Conservation (phyloP, 2,113 vertebrate species). For the Montifringilla adamsi region DNA sequence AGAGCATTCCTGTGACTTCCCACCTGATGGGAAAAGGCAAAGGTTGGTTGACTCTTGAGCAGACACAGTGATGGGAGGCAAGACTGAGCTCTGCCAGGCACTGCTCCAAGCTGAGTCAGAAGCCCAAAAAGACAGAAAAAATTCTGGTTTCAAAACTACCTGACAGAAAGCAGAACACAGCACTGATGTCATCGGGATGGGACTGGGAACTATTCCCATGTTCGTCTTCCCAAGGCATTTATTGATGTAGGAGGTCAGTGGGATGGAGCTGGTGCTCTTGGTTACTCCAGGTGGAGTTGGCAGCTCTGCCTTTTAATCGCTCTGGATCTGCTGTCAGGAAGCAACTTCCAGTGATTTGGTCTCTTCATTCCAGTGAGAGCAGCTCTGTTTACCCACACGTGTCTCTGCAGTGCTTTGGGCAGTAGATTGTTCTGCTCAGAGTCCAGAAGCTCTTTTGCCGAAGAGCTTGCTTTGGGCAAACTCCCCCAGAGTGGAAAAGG, state of each 20-base stretch:
- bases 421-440: not conserved
- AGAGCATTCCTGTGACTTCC: not conserved
- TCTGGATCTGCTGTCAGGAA: not conserved
- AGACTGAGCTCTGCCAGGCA: not conserved
- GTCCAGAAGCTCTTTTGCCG: not conserved
- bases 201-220: not conserved
- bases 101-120: not conserved
- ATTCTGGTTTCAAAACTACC: not conserved
- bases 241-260: not conserved
- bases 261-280: not conserved
- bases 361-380: not conserved
- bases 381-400: accelerated
- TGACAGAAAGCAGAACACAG: not conserved
- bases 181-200: not conserved
- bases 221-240: not conserved
- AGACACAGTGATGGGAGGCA: not conserved
- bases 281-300: not conserved
- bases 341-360: not conserved
- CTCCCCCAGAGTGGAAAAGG: not conserved
- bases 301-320: not conserved
- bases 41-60: not conserved
- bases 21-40: not conserved
- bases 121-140: not conserved
- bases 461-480: not conserved
- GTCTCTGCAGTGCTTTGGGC: not conserved